Evolutionary conservation across 2,888 invertebrate species (phyloP).

Genomic region (Euphydryas editha): DNA sequence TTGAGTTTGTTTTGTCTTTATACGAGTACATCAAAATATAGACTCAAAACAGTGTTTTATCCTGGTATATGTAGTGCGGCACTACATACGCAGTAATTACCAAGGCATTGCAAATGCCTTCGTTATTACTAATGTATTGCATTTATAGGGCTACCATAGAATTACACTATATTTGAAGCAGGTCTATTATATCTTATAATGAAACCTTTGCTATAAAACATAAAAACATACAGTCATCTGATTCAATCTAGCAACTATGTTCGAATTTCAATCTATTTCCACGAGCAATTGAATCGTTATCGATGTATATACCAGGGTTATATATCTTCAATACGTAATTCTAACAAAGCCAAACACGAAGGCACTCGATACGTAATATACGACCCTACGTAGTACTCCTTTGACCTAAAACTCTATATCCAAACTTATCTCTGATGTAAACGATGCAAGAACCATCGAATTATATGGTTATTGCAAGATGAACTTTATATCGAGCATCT

Average conservation of each 20-base stretch:
- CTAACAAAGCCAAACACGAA: conserved; percentile 50
- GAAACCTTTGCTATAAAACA: neutral
- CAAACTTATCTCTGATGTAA: conserved; percentile 71
- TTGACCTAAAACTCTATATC: conserved; percentile 74
- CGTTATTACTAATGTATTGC: no score
- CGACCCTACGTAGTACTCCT: conserved; percentile 58
- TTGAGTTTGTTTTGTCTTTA: no score
- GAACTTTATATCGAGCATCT: conserved; percentile 42
- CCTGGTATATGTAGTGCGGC: no score
- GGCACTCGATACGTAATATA: conserved; percentile 57
- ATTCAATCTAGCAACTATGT: conserved; percentile 11
- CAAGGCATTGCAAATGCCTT: no score
- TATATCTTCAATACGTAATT: conserved; percentile 55
- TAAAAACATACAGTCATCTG: neutral
- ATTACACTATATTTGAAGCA: neutral
- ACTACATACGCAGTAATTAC: no score
- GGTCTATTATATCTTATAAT: no score
- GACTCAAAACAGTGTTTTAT: no score
- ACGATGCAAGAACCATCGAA: conserved; percentile 53
- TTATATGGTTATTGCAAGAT: conserved; percentile 38
- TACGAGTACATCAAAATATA: no score
- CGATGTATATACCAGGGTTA: conserved; percentile 26
- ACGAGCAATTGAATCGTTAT: conserved; percentile 27
- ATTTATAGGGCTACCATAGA: neutral
- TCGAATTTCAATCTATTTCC: conserved; percentile 5